Conservation (phyloP, 2,113 vertebrate genomes). For the Melanostigma gelatinosum region DNA sequence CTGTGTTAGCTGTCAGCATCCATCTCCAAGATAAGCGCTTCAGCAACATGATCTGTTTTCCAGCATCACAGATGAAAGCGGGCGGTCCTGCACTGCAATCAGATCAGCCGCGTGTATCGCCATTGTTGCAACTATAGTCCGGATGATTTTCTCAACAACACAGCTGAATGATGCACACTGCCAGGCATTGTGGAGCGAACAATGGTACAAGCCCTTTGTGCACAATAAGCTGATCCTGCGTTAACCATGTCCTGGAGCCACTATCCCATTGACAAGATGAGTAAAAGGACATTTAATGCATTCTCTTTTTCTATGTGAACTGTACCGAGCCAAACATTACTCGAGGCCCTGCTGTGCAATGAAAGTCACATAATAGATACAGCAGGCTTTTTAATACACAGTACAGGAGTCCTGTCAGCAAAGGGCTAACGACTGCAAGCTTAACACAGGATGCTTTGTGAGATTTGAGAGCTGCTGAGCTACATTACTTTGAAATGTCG, state of each 20-base stretch:
- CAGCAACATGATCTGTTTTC: slow-evolving; percentile 69
- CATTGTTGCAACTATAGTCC: slow-evolving; percentile 58
- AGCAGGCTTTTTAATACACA: slow-evolving; percentile 10
- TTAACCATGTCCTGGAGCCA: slow-evolving; percentile 56
- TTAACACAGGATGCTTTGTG: too few species aligned
- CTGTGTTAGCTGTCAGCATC: slow-evolving; percentile 63
- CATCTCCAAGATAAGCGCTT: slow-evolving; percentile 71
- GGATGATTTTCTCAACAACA: slow-evolving; percentile 59
- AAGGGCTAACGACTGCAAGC: not conserved
- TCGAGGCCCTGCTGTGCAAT: slow-evolving; percentile 28
- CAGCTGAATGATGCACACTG: slow-evolving; percentile 55
- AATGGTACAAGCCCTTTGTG: slow-evolving; percentile 66
- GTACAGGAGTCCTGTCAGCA: not conserved
- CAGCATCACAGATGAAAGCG: slow-evolving; percentile 62
- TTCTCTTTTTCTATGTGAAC: slow-evolving; percentile 37
- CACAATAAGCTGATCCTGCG: slow-evolving; percentile 67
- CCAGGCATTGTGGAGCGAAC: slow-evolving; percentile 72
- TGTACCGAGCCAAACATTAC: slow-evolving; percentile 37
- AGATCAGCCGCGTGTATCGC: slow-evolving; percentile 62
- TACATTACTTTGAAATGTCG: not conserved
- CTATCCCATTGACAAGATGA: slow-evolving; percentile 61
- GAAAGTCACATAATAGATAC: slow-evolving; percentile 28
- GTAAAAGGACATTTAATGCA: slow-evolving; percentile 59
- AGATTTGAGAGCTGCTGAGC: not conserved
- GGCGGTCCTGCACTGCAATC: slow-evolving; percentile 57